Evolutionary conservation across 2,797 vertebrate genomes (phyloP).

Genomic region (Pristis pectinata): DNA sequence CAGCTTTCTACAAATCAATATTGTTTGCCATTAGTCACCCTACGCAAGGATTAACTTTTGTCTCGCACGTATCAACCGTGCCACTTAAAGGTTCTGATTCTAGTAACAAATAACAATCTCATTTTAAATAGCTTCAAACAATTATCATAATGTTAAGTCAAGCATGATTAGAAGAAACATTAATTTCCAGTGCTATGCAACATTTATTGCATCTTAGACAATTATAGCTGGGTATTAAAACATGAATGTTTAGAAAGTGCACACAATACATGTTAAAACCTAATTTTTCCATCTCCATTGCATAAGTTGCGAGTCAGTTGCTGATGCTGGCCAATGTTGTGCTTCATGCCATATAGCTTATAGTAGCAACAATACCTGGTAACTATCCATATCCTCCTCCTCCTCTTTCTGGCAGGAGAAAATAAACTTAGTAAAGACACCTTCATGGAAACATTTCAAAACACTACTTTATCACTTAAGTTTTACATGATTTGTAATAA

Average conservation of each 20-base stretch:
- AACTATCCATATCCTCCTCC: constrained; percentile 99
- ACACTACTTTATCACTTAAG: constrained; percentile 27
- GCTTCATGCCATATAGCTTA: constrained; percentile 75
- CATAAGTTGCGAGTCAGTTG: constrained; percentile 51
- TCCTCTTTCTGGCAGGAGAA: constrained; percentile 88
- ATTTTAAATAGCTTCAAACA: not conserved
- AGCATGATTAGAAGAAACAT: not conserved
- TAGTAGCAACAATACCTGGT: constrained; percentile 85
- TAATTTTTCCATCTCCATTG: constrained; percentile 37
- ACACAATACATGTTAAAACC: constrained; percentile 12
- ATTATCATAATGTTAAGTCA: constrained; percentile 23
- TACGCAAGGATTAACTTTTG: not conserved
- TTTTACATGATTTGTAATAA: not conserved
- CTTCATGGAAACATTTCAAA: constrained; percentile 25
- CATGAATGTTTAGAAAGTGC: not conserved
- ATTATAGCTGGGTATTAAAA: constrained; percentile 14
- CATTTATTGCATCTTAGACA: not conserved
- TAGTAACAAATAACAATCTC: not conserved
- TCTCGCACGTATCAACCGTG: not conserved
- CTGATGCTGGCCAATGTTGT: constrained; percentile 69
- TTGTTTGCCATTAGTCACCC: not conserved
- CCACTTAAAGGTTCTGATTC: constrained; percentile 8
- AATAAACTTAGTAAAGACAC: constrained; percentile 73
- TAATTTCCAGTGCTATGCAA: not conserved
- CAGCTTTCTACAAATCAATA: not conserved